Evolutionary conservation across 2,113 vertebrate species (phyloP).

Genomic region (Cricetomys ansorgei): DNA sequence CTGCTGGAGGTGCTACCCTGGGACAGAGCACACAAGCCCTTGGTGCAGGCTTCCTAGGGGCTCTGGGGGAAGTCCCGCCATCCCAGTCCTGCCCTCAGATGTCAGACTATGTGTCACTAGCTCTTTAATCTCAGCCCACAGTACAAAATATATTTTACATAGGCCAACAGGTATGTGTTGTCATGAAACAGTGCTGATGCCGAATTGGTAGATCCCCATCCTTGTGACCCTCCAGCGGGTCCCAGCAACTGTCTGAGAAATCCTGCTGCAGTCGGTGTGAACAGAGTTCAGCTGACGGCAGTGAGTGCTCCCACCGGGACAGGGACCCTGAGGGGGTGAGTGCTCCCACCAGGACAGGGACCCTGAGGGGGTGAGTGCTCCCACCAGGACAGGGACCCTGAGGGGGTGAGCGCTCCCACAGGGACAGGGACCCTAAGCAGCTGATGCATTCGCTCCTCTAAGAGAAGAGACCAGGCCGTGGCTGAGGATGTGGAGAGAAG

Average conservation of each 20-base stretch:
- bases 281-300: neutral
- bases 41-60: too few relatives aligned
- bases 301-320: neutral
- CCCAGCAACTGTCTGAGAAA: neutral
- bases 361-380: neutral
- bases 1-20: neutral
- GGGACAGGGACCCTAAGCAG: neutral
- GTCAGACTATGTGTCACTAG: neutral
- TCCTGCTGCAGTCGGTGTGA: neutral
- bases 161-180: neutral
- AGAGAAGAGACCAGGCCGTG: too few relatives aligned
- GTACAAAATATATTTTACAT: neutral
- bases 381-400: neutral
- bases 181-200: neutral
- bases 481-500: neutral
- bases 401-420: neutral
- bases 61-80: too few relatives aligned
- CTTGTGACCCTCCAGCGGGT: neutral
- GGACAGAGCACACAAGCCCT: neutral
- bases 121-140: neutral
- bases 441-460: neutral
- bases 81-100: neutral
- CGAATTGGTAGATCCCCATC: too few relatives aligned
- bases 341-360: neutral
- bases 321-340: neutral